phyloP scores from a whole-genome alignment of 2,888 invertebrate genomes.

The Tachystola acroxantha region DNA sequence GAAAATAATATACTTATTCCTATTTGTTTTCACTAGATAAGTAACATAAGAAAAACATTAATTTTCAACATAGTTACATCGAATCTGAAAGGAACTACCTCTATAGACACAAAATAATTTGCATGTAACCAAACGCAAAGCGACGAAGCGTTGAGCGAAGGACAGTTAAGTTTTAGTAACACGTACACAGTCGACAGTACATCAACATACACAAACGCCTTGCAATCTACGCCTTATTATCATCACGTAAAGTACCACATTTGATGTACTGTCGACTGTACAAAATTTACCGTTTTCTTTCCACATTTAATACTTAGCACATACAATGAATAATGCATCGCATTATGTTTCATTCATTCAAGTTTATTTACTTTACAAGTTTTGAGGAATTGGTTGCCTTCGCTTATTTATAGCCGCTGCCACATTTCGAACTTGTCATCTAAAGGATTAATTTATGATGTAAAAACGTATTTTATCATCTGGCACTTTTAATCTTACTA shows the following conservation, averaged over 20 bases:
- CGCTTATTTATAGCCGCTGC: constrained; percentile 1
- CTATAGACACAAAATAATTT: constrained; percentile 12
- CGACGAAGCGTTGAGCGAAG: constrained; percentile 13
- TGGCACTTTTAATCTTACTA: constrained; percentile 65
- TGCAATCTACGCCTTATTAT: too few relatives aligned
- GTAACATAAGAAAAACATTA: too few relatives aligned
- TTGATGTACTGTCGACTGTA: too few relatives aligned
- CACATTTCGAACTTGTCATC: constrained; percentile 4
- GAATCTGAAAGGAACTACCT: constrained; percentile 13
- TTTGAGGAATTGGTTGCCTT: not conserved
- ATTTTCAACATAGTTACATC: not conserved
- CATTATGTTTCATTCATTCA: constrained; percentile 4
- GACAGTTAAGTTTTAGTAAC: constrained; percentile 6
- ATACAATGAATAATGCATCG: constrained; percentile 5
- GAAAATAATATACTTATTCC: not conserved
- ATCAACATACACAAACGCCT: too few relatives aligned
- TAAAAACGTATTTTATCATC: constrained; percentile 27
- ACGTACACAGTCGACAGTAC: too few relatives aligned
- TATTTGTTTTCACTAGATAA: not conserved
- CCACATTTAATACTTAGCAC: constrained; percentile 5
- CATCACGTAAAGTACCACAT: too few relatives aligned
- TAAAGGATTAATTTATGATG: constrained; percentile 14
- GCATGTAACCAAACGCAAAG: constrained; percentile 9
- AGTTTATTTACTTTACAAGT: not conserved
- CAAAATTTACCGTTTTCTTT: constrained; percentile 5